Conservation (phyloP, 2,797 vertebrate genomes). For the Silurus aristotelis region DNA sequence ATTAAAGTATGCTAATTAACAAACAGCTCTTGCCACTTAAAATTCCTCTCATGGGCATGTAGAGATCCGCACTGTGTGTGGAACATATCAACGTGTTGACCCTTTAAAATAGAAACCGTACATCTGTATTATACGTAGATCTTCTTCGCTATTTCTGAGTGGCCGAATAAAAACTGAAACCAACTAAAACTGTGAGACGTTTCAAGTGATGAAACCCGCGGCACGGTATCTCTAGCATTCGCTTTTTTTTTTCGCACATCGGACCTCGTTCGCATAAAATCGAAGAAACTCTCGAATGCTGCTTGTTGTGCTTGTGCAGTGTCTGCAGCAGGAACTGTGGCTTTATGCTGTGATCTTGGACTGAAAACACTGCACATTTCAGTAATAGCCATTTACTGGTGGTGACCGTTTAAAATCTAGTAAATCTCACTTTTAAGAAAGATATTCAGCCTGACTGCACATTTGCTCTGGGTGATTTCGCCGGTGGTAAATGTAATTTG, state of each 20-base stretch:
- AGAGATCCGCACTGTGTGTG: not conserved
- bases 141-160: not conserved
- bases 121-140: not conserved
- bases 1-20: not conserved
- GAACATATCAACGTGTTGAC: not conserved
- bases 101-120: not conserved
- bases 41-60: not conserved
- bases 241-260: not conserved
- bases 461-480: not conserved
- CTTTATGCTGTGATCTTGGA: not conserved
- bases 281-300: not conserved
- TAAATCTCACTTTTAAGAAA: not conserved
- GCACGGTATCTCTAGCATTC: not conserved
- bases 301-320: not conserved
- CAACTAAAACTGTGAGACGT: not conserved
- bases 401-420: no score
- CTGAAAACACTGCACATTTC: not conserved
- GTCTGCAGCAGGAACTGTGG: not conserved
- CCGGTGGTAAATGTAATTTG: not conserved
- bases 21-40: not conserved
- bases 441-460: not conserved
- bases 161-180: not conserved
- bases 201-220: not conserved
- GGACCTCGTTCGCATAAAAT: not conserved
- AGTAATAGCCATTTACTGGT: no score